Conservation (phyloP, 2,888 invertebrate genomes). For the Cynaeus angustus region DNA sequence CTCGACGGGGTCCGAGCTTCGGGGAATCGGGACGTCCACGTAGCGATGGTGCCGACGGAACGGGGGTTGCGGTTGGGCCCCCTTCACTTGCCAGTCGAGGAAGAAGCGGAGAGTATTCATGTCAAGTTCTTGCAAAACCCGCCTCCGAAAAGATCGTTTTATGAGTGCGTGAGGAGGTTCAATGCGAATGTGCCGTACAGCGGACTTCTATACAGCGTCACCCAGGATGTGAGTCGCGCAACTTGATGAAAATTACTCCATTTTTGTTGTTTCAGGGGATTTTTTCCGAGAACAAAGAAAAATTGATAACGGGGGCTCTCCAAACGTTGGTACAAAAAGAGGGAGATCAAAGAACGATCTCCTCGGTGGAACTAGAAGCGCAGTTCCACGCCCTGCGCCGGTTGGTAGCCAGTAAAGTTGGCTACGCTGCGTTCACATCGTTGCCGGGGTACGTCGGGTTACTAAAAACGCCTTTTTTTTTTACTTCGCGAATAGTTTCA, state of each 20-base stretch:
- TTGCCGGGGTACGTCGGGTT: constrained; percentile 85
- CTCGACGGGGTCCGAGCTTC: constrained; percentile 97
- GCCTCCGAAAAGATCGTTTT: constrained; percentile 78
- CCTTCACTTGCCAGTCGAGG: constrained; percentile 91
- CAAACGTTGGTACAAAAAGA: constrained; percentile 86
- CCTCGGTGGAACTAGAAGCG: constrained; percentile 88
- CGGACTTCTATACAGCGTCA: constrained; percentile 95
- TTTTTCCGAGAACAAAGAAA: constrained; percentile 98
- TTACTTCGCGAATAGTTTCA: constrained; percentile 73
- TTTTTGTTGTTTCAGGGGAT: constrained; percentile 81
- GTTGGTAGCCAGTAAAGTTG: constrained; percentile 97
- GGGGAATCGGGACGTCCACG: constrained; percentile 97
- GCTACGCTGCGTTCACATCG: constrained; percentile 96
- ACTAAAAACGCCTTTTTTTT: too few relatives aligned
- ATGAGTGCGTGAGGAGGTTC: constrained; percentile 93
- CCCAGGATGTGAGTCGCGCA: constrained; percentile 85
- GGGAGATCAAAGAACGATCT: constrained; percentile 76
- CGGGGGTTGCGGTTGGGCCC: constrained; percentile 93
- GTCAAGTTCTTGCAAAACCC: constrained; percentile 84
- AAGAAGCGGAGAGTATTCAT: constrained; percentile 95
- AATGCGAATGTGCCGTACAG: constrained; percentile 99
- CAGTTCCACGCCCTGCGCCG: constrained; percentile 96
- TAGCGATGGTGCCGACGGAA: constrained; percentile 88
- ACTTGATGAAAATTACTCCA: background rate
- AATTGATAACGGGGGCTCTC: constrained; percentile 93